These are phyloP conservation scores for Pachypanchax playfairii DNA, from an alignment of 2,113 vertebrate genomes.

Conservation along the genomic window DNA sequence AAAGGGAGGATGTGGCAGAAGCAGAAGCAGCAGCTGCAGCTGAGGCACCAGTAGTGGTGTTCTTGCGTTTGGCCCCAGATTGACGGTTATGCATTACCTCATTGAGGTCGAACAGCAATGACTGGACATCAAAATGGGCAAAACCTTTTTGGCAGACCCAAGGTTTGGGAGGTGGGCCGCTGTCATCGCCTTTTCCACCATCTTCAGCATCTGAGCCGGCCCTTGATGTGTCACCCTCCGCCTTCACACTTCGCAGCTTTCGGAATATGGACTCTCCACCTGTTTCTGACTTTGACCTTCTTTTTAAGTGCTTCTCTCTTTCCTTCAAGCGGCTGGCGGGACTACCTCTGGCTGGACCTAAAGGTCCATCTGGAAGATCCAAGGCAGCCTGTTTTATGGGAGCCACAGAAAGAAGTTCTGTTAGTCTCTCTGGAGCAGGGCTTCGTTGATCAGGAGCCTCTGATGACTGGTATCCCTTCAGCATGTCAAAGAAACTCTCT, in stretches of 20 bases:
- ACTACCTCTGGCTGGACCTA: conserved; percentile 83
- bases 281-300: conserved; percentile 96
- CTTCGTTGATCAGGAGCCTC: conserved; percentile 90
- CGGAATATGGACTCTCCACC: conserved; percentile 98
- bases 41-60: conserved; percentile 96
- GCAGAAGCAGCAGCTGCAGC: conserved; percentile 91
- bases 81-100: conserved; percentile 89
- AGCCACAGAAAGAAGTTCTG: conserved; percentile 90
- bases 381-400: conserved; percentile 80
- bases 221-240: conserved; percentile 87
- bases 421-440: conserved; percentile 86
- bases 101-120: conserved; percentile 96
- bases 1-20: conserved; percentile 87
- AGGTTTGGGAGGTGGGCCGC: conserved; percentile 81
- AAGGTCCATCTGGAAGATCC: conserved; percentile 91
- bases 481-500: conserved; percentile 95
- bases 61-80: conserved; percentile 92
- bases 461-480: conserved; percentile 94
- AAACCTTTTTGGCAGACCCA: conserved; percentile 97
- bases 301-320: conserved; percentile 95
- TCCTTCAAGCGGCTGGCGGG: conserved; percentile 93
- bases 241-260: conserved; percentile 95
- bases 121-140: conserved; percentile 95
- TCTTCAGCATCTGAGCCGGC: conserved; percentile 93
- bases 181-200: conserved; percentile 87